These are phyloP conservation scores for Micromussa lordhowensis DNA, from an alignment of 92 coral and sea anemone genomes.

Conservation along the genomic window DNA sequence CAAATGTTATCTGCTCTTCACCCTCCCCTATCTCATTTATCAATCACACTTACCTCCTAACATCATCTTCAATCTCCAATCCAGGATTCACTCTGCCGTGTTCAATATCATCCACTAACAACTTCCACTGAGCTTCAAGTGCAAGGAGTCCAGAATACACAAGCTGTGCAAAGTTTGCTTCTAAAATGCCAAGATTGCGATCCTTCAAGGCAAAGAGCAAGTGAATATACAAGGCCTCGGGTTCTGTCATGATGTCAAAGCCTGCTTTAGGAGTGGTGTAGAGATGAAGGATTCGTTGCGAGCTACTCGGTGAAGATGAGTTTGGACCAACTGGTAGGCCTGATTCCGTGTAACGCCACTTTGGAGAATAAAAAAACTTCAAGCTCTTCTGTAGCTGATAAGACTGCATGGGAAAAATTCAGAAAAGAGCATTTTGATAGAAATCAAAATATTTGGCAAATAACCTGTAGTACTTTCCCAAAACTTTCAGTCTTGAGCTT, in stretches of 20 bases:
- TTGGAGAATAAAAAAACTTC: conserved; percentile 65
- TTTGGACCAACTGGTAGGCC: conserved; percentile 66
- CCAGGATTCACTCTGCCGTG: conserved; percentile 46
- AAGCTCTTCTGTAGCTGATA: conserved; percentile 57
- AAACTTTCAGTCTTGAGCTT: neutral
- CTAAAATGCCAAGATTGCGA: conserved; percentile 58
- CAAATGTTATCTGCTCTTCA: too few species aligned
- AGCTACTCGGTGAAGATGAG: conserved; percentile 62
- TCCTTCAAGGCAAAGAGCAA: conserved; percentile 65
- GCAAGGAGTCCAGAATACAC: conserved; percentile 59
- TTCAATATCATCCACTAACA: conserved; percentile 48
- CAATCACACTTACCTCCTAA: conserved; percentile 35
- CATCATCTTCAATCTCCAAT: conserved; percentile 35
- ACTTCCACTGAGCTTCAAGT: conserved; percentile 56
- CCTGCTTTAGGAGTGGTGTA: conserved; percentile 62
- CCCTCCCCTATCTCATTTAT: too few species aligned
- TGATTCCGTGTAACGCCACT: conserved; percentile 52
- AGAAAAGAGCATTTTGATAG: neutral
- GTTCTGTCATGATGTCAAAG: conserved; percentile 54
- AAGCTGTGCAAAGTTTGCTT: conserved; percentile 66
- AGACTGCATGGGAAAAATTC: conserved; percentile 14
- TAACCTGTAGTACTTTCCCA: neutral
- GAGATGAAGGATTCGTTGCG: conserved; percentile 60
- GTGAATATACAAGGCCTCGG: conserved; percentile 59
- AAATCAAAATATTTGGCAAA: neutral